Percentiles rank a stretch among this genome's conserved stretches.
phyloP scores from a whole-genome alignment of 2,113 vertebrate genomes.

The Dinomys branickii region DNA sequence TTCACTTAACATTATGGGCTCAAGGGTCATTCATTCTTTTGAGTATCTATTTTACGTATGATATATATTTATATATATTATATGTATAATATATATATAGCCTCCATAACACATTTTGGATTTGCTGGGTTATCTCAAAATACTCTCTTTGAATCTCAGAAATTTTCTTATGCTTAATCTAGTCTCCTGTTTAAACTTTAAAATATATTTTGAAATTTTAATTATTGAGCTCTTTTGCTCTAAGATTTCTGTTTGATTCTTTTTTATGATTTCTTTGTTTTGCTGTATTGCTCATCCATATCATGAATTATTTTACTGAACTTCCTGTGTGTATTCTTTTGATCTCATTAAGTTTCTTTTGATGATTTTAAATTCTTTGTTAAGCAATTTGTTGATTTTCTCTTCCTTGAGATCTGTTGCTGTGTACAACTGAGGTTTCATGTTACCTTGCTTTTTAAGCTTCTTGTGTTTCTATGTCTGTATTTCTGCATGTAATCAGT shows the following conservation, averaged over 20 bases:
- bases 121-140: neutral
- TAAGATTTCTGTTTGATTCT: neutral
- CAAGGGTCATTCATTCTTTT: neutral
- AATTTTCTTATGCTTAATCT: neutral
- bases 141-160: neutral
- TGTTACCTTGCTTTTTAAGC: neutral
- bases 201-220: neutral
- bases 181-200: neutral
- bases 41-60: neutral
- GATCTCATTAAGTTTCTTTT: neutral
- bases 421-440: neutral
- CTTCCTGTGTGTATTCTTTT: neutral
- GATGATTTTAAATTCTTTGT: neutral
- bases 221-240: neutral
- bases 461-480: neutral
- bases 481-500: neutral
- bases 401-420: neutral
- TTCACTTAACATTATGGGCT: neutral
- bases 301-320: neutral
- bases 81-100: too few relatives aligned
- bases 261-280: neutral
- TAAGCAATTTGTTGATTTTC: neutral
- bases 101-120: neutral
- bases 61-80: neutral
- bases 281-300: neutral